Evolutionary conservation across 2,888 invertebrate species (phyloP).

Genomic region (Sinohyriopsis cumingii): DNA sequence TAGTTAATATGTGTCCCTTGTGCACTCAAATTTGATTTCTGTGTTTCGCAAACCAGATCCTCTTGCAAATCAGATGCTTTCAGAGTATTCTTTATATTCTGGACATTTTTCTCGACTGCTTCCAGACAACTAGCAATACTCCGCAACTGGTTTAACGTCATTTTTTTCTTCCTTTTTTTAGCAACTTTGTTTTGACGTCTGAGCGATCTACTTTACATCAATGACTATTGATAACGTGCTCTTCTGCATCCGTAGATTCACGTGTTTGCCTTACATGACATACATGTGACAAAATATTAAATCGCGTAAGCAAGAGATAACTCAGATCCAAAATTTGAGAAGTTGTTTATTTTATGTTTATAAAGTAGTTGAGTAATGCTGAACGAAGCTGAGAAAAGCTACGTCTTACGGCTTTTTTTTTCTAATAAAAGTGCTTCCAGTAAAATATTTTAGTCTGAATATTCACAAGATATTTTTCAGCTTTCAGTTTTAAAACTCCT

Average conservation of each 20-base stretch:
- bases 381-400: no score
- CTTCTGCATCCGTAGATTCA: no score
- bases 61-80: background rate
- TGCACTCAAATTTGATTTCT: background rate
- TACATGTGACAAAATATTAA: constrained; percentile 10
- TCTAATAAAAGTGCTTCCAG: no score
- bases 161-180: constrained; percentile 11
- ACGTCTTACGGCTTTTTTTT: no score
- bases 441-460: no score
- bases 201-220: constrained; percentile 10
- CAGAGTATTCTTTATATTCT: constrained; percentile 1
- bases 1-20: background rate
- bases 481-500: no score
- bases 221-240: background rate
- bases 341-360: no score
- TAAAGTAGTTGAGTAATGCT: no score
- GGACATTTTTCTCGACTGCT: constrained; percentile 8
- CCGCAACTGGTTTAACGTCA: constrained; percentile 5
- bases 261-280: no score
- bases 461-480: no score
- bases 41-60: background rate
- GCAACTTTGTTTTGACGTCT: constrained; percentile 4
- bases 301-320: constrained; percentile 9
- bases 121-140: constrained; percentile 4
- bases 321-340: no score